Evolutionary conservation across 2,113 vertebrate genomes (phyloP), one percentile per base, ranked within the genome.

Genomic region (Urocolius indicus): DNA sequence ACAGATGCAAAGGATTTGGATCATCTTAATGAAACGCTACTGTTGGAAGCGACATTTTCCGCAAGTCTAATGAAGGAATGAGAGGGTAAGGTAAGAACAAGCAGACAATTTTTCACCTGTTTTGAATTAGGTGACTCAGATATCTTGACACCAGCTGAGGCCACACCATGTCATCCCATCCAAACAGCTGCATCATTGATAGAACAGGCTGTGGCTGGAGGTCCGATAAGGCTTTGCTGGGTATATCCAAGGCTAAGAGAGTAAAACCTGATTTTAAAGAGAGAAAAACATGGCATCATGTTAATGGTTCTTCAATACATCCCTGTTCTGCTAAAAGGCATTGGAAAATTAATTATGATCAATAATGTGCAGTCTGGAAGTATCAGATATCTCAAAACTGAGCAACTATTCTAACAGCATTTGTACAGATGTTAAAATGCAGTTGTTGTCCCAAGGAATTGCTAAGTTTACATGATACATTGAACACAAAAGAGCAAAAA

Each of bases 91-190:
- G 49, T 45, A 91, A 83, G 18, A 89, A 93, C 15, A 93, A 92
- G 52, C 3, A 86, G 21, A 52, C 3, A 71, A 34, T n/a, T 72
- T 91, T 97, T 94, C 75, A 99, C 99, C 99, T 98, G 97, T 99
- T 99, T 94, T 99, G 98, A 72, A 99, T 98, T 62, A 99, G 96
- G 91, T 99, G 99, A 89, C 98, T 98, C 85, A 99, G 98, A 77
- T 99, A 99, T 96, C 99, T 98, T 78, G 99, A 98, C 57, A 99
- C 99, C 65, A 99, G 97, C 55, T 98, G 97, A 34, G 99, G 99
- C 72, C 98, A 98, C 89, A 99, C 98, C 98, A 99, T 99, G 92
- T 99, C 99, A 93, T 99, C 99, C 99, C 99, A 99, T 91, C 98
- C 99, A 84, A 99, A 99, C 81, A 98, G 97, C 7, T 99, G 98